Percentiles rank a stretch among this genome's conserved stretches.
phyloP scores from a whole-genome alignment of 2,113 vertebrate species.

The Trematomus loennbergii region DNA sequence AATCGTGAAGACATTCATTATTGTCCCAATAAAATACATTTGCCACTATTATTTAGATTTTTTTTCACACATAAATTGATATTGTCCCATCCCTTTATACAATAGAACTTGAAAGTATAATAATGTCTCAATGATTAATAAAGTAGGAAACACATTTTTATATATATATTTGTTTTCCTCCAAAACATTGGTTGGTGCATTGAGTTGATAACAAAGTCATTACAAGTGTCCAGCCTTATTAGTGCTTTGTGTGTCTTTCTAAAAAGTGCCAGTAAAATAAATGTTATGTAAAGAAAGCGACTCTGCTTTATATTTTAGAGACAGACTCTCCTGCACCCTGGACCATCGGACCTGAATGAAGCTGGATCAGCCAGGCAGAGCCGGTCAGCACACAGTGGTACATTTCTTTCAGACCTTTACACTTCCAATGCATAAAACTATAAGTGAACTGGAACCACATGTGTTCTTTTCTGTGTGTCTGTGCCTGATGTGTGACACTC shows the following conservation, averaged over 20 bases:
- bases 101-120: too few species aligned
- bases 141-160: too few species aligned
- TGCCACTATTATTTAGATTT: too few species aligned
- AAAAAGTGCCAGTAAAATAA: background rate
- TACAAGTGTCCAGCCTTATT: background rate
- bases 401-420: background rate
- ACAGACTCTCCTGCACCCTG: constrained; percentile 69
- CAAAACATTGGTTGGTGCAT: too few species aligned
- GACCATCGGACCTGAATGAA: constrained; percentile 23
- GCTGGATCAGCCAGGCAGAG: constrained; percentile 70
- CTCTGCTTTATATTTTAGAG: constrained; percentile 70
- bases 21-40: too few species aligned
- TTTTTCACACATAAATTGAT: too few species aligned
- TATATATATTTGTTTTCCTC: too few species aligned
- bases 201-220: background rate
- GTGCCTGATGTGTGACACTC: background rate
- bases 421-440: background rate
- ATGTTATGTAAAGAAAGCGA: background rate
- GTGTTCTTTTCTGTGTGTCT: background rate
- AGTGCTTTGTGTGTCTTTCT: background rate
- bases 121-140: too few species aligned
- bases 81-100: too few species aligned
- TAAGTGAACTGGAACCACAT: background rate
- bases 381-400: constrained; percentile 47
- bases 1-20: too few species aligned